Percentiles rank a stretch among this genome's conserved stretches.
phyloP scores from a whole-genome alignment of 37 sponge, comb jelly and placozoan species.

The Aphrocallistes beatrix region DNA sequence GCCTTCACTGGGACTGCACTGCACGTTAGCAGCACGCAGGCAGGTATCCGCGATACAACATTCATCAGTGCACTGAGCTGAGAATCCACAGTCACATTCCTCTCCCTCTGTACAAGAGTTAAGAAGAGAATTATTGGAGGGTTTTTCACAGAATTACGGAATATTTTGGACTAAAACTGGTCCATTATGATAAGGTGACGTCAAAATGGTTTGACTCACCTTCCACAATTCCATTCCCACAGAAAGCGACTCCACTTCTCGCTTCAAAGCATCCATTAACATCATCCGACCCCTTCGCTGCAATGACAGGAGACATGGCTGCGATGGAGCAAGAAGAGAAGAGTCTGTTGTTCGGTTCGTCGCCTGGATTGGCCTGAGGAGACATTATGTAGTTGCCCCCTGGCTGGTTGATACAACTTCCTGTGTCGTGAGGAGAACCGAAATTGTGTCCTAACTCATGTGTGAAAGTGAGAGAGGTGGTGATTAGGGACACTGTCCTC shows the following conservation, averaged over 20 bases:
- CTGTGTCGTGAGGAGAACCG: slow-evolving; percentile 30
- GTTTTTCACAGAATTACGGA: too few species aligned
- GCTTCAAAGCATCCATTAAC: not conserved
- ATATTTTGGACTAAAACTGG: too few species aligned
- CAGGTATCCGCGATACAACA: not conserved
- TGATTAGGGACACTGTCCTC: slow-evolving; percentile 27
- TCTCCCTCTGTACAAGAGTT: not conserved
- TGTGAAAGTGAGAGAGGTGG: slow-evolving; percentile 22
- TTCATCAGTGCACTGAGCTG: not conserved
- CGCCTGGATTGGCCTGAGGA: slow-evolving; percentile 70
- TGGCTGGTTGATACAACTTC: not conserved
- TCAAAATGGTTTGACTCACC: too few species aligned
- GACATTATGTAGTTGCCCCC: slow-evolving; percentile 96
- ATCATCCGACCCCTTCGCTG: not conserved
- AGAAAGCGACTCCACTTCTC: not conserved
- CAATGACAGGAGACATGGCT: slow-evolving; percentile 27
- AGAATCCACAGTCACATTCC: not conserved
- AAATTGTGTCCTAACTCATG: slow-evolving; percentile 72
- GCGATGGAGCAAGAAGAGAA: slow-evolving; percentile 75
- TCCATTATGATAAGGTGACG: too few species aligned
- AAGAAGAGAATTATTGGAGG: too few species aligned
- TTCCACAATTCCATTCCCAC: slow-evolving; percentile 1
- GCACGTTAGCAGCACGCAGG: not conserved
- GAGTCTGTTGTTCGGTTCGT: slow-evolving; percentile 60
- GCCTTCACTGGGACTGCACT: not conserved